Percentiles rank a stretch among this genome's conserved stretches.
phyloP scores from a whole-genome alignment of 2,113 vertebrate genomes.

The Lutjanus erythropterus region DNA sequence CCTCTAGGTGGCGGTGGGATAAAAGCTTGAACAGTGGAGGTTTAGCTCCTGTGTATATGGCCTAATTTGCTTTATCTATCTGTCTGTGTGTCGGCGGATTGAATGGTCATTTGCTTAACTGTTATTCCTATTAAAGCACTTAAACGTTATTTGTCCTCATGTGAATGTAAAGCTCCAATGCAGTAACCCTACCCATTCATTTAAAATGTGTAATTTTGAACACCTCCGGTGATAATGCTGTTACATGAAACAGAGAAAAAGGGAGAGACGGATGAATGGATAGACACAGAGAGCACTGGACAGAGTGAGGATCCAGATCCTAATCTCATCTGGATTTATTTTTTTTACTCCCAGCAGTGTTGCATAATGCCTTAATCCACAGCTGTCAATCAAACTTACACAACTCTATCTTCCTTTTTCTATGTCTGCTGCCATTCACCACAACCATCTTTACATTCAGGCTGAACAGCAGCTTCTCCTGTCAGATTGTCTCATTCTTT shows the following conservation, averaged over 20 bases:
- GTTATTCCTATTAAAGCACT: neutral
- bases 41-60: conserved; percentile 7
- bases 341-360: conserved; percentile 74
- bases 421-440: conserved; percentile 27
- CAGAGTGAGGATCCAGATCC: conserved; percentile 64
- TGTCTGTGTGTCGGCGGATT: conserved; percentile 2
- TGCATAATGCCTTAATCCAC: conserved; percentile 79
- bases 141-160: conserved; percentile 7
- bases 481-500: conserved; percentile 11
- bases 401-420: conserved; percentile 52
- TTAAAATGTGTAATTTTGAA: conserved; percentile 19
- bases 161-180: conserved; percentile 5
- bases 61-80: conserved; percentile 46
- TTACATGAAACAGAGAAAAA: conserved; percentile 23
- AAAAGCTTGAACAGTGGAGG: conserved; percentile 16
- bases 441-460: conserved; percentile 17
- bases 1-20: conserved; percentile 64
- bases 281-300: conserved; percentile 44
- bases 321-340: conserved; percentile 83
- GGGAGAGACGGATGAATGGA: conserved; percentile 50
- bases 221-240: conserved; percentile 21
- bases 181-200: neutral
- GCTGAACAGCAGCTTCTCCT: conserved; percentile 21
- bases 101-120: conserved; percentile 28
- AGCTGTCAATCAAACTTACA: conserved; percentile 71